These are phyloP conservation scores for Hydrotaea cyrtoneurina DNA, from an alignment of 2,888 invertebrate species.

Conservation along the genomic window DNA sequence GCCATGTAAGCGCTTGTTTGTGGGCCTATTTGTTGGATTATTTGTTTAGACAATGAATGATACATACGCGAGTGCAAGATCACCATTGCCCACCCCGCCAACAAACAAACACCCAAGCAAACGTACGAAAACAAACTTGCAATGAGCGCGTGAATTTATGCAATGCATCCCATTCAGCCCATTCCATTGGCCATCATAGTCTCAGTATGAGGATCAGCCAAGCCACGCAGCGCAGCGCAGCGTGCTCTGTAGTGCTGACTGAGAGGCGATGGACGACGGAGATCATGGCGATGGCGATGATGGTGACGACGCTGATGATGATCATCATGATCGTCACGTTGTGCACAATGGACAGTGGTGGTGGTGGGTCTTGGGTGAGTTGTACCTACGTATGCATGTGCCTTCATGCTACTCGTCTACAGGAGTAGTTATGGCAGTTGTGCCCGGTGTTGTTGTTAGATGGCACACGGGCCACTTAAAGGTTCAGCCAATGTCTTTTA, in stretches of 20 bases:
- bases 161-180: slow-evolving; percentile 68
- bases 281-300: slow-evolving; percentile 6
- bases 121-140: slow-evolving; percentile 6
- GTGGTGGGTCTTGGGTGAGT: slow-evolving; percentile 31
- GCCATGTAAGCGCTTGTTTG: slow-evolving; percentile 65
- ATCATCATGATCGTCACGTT: slow-evolving; percentile 38
- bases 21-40: slow-evolving; percentile 74
- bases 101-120: neutral
- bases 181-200: slow-evolving; percentile 41
- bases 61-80: slow-evolving; percentile 54
- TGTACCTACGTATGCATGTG: slow-evolving; percentile 5
- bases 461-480: slow-evolving; percentile 54
- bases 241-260: slow-evolving; percentile 26
- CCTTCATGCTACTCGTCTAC: slow-evolving; percentile 31
- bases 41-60: slow-evolving; percentile 75
- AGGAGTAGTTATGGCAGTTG: neutral
- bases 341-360: slow-evolving; percentile 14
- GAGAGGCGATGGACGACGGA: neutral
- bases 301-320: too few species aligned
- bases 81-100: slow-evolving; percentile 3
- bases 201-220: slow-evolving; percentile 31
- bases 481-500: slow-evolving; percentile 60
- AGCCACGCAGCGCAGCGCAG: slow-evolving; percentile 45
- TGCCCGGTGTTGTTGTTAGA: slow-evolving; percentile 50
- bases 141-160: slow-evolving; percentile 78